Evolutionary conservation across 2,888 invertebrate genomes (phyloP), one percentile per base, ranked within the genome.

Genomic region (Synergus japonicus): DNA sequence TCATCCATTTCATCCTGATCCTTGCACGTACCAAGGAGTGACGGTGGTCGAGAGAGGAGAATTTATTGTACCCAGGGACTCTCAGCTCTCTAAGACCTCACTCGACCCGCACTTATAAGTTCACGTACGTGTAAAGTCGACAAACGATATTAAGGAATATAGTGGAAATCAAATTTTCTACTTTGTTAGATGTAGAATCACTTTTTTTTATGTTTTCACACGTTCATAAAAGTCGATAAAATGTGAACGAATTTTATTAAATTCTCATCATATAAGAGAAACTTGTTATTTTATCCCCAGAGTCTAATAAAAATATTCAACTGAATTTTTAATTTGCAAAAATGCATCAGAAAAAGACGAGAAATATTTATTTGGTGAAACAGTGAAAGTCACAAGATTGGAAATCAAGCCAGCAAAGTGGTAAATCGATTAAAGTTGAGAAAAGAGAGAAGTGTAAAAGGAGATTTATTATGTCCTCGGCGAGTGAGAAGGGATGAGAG

Each of bases 1-100:
- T 86, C 87, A 86, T 87, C 84, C 83, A 86, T 86, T 86, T 87
- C 82, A 84, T 86, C 85, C 84, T 86, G 85, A 87, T 86, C 86
- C 86, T 76, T 64, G 77, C 79, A 81, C 82, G 79, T 83, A 81
- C 81, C 63, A 49, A 77, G 43, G 81, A 81, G 83, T 82, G 79
- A 81, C 78, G 77, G 80, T 77, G 79, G 78, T 73, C 80, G 66
- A 78, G 82, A 81, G 84, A 82, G 78, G 81, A 84, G 78, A 86
- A 86, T 87, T 87, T 87, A 87, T 87, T 83, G 86, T 85, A 83
- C 83, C 83, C 81, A 81, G 82, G 84, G 84, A 83, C 81, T 78
- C 65, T 79, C 80, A 79, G 77, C 69, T 60, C 49, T 54, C 60
- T 60, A 18, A 60, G 60, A 18, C 18, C 78, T 80, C 77, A 78